These are phyloP conservation scores for Dendrolimus houi DNA, from an alignment of 2,888 invertebrate species.

Conservation along the genomic window DNA sequence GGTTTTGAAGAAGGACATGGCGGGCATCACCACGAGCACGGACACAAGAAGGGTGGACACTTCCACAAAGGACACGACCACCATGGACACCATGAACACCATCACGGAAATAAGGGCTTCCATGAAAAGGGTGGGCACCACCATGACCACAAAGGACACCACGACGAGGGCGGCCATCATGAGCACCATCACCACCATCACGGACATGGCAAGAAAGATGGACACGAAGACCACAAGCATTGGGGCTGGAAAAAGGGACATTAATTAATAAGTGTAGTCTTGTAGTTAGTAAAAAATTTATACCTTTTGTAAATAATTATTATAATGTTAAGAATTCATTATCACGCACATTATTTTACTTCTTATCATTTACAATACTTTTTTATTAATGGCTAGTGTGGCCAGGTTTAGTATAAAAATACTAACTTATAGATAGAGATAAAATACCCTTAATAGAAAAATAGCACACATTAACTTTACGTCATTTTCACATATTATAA, in stretches of 20 bases:
- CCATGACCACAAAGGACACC: constrained; percentile 87
- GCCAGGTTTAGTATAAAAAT: too few species aligned
- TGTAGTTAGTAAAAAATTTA: constrained; percentile 8
- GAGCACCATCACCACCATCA: constrained; percentile 85
- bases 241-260: constrained; percentile 81
- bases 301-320: constrained; percentile 21
- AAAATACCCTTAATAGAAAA: too few species aligned
- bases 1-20: constrained; percentile 87
- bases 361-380: too few species aligned
- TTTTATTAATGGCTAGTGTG: too few species aligned
- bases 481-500: too few species aligned
- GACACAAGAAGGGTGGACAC: constrained; percentile 87
- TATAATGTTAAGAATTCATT: too few species aligned
- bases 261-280: constrained; percentile 24
- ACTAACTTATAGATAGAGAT: too few species aligned
- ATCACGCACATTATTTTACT: too few species aligned
- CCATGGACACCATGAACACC: constrained; percentile 84
- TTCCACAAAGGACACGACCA: constrained; percentile 87
- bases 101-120: constrained; percentile 87
- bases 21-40: constrained; percentile 84
- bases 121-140: constrained; percentile 88
- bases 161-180: constrained; percentile 85
- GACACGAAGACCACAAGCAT: constrained; percentile 86
- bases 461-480: too few species aligned
- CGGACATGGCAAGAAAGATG: constrained; percentile 86